Conservation (phyloP, 1,140 invertebrate genomes). For the Drosophila neocordata region DNA sequence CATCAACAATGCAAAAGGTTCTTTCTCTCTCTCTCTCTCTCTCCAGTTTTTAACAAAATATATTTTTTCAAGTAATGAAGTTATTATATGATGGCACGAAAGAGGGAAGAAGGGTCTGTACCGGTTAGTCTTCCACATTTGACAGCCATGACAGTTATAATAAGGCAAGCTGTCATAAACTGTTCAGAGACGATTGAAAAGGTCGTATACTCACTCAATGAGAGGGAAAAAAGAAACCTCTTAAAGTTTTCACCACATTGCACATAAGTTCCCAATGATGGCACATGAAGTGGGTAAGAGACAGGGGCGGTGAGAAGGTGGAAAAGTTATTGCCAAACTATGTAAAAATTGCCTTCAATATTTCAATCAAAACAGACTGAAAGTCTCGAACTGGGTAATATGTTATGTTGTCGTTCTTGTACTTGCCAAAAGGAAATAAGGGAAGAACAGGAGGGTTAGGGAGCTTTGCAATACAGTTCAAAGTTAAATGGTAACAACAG, state of each 20-base stretch:
- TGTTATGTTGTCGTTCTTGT: no score
- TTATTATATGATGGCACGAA: conserved; percentile 37
- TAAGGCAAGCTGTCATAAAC: conserved; percentile 76
- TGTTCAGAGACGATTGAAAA: conserved; percentile 63
- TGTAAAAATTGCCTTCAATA: conserved; percentile 70
- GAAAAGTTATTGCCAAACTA: conserved; percentile 53
- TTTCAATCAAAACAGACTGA: conserved; percentile 70
- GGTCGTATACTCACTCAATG: conserved; percentile 31
- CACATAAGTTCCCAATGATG: conserved; percentile 23
- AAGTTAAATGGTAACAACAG: neutral
- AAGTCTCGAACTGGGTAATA: conserved; percentile 26
- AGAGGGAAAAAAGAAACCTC: conserved; percentile 2
- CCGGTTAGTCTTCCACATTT: conserved; percentile 29
- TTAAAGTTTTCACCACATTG: conserved; percentile 57
- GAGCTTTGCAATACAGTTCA: neutral
- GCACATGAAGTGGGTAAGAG: neutral
- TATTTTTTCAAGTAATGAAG: no score
- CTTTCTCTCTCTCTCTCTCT: neutral
- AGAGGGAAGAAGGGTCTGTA: neutral
- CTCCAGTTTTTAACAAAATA: no score
- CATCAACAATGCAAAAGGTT: conserved; percentile 27
- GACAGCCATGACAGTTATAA: conserved; percentile 71
- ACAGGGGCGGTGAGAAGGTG: neutral
- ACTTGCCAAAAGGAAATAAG: no score
- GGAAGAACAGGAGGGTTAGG: neutral